phyloP scores from a whole-genome alignment of 2,888 invertebrate genomes.

The Eurytoma adleriae region DNA sequence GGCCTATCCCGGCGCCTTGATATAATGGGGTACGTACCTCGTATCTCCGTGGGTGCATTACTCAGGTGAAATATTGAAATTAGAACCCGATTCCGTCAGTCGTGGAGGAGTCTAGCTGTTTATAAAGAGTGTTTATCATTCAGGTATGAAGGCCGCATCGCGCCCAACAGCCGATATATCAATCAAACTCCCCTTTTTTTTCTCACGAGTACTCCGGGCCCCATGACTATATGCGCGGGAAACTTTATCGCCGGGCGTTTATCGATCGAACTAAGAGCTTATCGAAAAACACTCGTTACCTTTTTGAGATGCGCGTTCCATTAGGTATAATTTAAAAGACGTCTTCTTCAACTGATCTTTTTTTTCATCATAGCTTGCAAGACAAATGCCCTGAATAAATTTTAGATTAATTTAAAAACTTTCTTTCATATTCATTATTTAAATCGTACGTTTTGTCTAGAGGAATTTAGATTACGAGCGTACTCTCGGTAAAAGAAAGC shows the following conservation, averaged over 20 bases:
- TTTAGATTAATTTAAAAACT: not conserved
- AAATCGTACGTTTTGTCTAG: not conserved
- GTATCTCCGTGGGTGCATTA: conserved; percentile 9
- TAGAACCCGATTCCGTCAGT: conserved; percentile 45
- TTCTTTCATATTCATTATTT: not conserved
- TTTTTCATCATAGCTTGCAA: too few species aligned
- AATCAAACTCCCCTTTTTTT: conserved; percentile 49
- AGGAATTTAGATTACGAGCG: too few species aligned
- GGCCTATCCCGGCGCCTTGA: conserved; percentile 22
- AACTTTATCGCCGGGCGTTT: conserved; percentile 22
- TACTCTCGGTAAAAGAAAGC: too few species aligned
- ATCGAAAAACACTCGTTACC: not conserved
- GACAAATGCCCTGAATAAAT: too few species aligned
- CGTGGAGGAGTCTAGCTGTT: conserved; percentile 18
- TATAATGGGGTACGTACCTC: not conserved
- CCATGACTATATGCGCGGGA: not conserved
- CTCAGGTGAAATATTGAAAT: conserved; percentile 48
- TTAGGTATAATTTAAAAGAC: too few species aligned
- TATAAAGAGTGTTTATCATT: conserved; percentile 34
- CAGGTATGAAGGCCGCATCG: conserved; percentile 4
- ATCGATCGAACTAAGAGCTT: conserved; percentile 1
- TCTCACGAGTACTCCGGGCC: not conserved
- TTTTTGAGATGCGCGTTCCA: too few species aligned
- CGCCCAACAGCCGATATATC: conserved; percentile 48
- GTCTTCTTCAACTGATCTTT: too few species aligned